Evolutionary conservation across 2,113 vertebrate species (phyloP).

Genomic region (Amphiprion percula): DNA sequence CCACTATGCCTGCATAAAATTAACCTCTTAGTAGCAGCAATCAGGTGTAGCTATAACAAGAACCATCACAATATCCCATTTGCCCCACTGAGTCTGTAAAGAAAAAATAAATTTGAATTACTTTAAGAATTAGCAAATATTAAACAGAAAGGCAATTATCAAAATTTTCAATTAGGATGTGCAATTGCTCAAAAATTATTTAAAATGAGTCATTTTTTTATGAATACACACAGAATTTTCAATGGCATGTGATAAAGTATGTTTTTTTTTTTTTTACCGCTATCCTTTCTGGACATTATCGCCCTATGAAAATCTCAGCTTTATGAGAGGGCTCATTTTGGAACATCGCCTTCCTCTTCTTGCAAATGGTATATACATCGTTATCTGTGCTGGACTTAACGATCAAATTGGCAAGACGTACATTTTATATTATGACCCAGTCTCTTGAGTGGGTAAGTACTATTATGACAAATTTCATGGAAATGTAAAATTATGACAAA

Average conservation of each 20-base stretch:
- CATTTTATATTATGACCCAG: slow-evolving; percentile 8
- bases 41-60: too few relatives aligned
- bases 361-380: neutral
- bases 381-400: slow-evolving; percentile 3
- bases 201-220: too few relatives aligned
- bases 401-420: slow-evolving; percentile 12
- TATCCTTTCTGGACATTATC: neutral
- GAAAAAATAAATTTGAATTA: too few relatives aligned
- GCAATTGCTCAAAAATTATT: too few relatives aligned
- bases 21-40: too few relatives aligned
- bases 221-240: neutral
- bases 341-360: neutral
- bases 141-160: too few relatives aligned
- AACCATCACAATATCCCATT: too few relatives aligned
- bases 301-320: neutral
- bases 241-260: neutral
- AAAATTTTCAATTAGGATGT: too few relatives aligned
- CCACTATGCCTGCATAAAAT: too few relatives aligned
- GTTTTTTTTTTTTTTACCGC: neutral
- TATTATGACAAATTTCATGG: slow-evolving; percentile 2
- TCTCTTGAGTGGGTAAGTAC: neutral
- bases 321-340: neutral
- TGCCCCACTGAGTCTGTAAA: too few relatives aligned
- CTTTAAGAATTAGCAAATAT: too few relatives aligned
- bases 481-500: slow-evolving; percentile 36